Evolutionary conservation across 2,888 invertebrate species (phyloP).

Genomic region (Lasioglossum malachurum): DNA sequence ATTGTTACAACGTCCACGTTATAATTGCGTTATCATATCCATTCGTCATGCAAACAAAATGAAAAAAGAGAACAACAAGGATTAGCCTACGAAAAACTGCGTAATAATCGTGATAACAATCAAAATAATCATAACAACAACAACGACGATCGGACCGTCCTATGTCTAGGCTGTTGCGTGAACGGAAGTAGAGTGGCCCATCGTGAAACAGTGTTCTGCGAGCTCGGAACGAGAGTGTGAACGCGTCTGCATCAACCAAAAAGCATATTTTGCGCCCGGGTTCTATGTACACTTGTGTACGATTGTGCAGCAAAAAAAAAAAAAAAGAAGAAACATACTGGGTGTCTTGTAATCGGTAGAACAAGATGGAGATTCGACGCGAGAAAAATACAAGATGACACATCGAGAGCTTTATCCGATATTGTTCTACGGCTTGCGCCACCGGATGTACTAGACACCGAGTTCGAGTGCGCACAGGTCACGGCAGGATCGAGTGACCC

Average conservation of each 20-base stretch:
- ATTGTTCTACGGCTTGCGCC: neutral
- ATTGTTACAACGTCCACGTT: conserved; percentile 56
- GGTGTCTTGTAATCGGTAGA: conserved; percentile 1
- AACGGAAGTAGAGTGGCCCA: conserved; percentile 6
- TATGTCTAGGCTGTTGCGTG: conserved; percentile 6
- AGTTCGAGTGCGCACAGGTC: neutral
- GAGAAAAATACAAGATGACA: neutral
- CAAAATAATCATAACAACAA: conserved; percentile 12
- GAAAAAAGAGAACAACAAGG: conserved; percentile 31
- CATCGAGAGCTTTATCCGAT: neutral
- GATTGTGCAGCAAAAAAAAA: conserved; percentile 45
- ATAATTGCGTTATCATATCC: conserved; percentile 55
- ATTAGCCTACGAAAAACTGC: conserved; percentile 67
- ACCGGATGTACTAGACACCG: neutral
- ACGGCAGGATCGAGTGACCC: neutral
- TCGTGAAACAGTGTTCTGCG: conserved; percentile 29
- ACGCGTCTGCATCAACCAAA: conserved; percentile 54
- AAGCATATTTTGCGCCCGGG: conserved; percentile 46
- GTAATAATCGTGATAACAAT: conserved; percentile 38
- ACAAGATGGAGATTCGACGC: neutral
- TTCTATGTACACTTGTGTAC: conserved; percentile 11
- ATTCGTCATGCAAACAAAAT: conserved; percentile 74
- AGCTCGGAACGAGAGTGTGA: conserved; percentile 37
- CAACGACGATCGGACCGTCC: neutral
- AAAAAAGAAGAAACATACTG: conserved; percentile 18